Conservation (phyloP, 2,888 invertebrate genomes). For the Clunio marinus region DNA sequence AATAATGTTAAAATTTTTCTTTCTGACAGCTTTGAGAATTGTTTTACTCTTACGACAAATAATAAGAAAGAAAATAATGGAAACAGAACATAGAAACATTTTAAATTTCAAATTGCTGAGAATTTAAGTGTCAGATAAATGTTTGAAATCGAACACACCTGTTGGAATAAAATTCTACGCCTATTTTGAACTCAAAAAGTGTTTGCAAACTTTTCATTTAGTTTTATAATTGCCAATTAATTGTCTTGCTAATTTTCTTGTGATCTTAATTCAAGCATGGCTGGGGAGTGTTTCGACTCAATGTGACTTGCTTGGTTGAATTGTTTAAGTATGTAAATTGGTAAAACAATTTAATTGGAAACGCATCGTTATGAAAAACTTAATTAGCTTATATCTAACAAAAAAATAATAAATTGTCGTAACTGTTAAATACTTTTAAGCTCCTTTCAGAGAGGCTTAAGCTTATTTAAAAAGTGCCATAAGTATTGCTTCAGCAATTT, state of each 20-base stretch:
- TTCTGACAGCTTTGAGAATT: background rate
- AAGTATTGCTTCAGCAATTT: too few species aligned
- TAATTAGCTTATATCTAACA: too few species aligned
- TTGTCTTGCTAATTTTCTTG: background rate
- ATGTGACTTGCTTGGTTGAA: too few species aligned
- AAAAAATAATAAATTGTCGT: too few species aligned
- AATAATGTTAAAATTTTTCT: background rate
- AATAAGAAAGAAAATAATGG: background rate
- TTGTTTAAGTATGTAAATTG: too few species aligned
- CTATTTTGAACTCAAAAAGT: background rate
- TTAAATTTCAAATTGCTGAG: slow-evolving; percentile 3
- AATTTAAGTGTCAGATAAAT: background rate
- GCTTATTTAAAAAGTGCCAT: too few species aligned
- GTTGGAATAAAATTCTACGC: background rate
- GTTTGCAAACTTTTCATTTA: background rate
- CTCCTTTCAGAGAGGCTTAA: too few species aligned
- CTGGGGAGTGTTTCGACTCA: too few species aligned
- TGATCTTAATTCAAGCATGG: background rate
- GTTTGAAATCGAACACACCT: background rate
- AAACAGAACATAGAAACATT: background rate
- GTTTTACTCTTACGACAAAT: background rate
- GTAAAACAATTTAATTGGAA: too few species aligned
- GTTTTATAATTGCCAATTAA: background rate
- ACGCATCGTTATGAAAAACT: too few species aligned
- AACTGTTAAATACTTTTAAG: too few species aligned